Conservation (phyloP, 2,113 vertebrate species). For the Dicentrarchus labrax region DNA sequence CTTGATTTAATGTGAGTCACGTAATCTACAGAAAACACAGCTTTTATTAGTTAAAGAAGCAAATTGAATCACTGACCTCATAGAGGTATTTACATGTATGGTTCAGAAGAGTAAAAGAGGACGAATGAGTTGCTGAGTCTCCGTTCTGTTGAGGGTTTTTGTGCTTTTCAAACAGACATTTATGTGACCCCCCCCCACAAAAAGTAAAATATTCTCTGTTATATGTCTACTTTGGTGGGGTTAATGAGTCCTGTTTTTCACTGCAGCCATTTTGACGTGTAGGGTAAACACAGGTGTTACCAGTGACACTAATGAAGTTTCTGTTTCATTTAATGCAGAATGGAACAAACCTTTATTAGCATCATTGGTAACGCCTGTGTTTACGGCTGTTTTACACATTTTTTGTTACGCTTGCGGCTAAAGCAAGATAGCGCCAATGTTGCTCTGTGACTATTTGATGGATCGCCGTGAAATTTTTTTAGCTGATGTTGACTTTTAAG, state of each 20-base stretch:
- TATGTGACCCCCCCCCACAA: background rate
- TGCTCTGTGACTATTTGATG: background rate
- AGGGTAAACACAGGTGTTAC: too few species aligned
- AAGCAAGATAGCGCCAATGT: background rate
- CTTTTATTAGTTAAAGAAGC: background rate
- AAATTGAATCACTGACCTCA: constrained; percentile 2
- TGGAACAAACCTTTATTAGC: too few species aligned
- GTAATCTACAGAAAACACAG: constrained; percentile 48
- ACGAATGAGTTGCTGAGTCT: background rate
- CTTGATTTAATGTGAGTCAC: constrained; percentile 19
- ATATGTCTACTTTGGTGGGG: background rate
- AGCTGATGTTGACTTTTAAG: too few species aligned
- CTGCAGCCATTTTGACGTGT: too few species aligned
- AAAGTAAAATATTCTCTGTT: background rate
- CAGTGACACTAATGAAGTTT: too few species aligned
- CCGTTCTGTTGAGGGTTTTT: rapidly evolving
- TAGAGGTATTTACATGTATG: background rate
- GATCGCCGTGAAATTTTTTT: background rate
- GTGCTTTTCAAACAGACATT: constrained; percentile 2
- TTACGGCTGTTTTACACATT: too few species aligned
- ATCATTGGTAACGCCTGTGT: too few species aligned
- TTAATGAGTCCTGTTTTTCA: background rate
- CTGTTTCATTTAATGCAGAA: too few species aligned
- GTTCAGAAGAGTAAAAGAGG: background rate
- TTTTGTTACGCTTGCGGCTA: too few species aligned